A percentile compares a stretch with the other conserved stretches of the same genome.
Evolutionary conservation across 2,113 vertebrate species (phyloP).

Genomic region (Odocoileus hemionus): DNA sequence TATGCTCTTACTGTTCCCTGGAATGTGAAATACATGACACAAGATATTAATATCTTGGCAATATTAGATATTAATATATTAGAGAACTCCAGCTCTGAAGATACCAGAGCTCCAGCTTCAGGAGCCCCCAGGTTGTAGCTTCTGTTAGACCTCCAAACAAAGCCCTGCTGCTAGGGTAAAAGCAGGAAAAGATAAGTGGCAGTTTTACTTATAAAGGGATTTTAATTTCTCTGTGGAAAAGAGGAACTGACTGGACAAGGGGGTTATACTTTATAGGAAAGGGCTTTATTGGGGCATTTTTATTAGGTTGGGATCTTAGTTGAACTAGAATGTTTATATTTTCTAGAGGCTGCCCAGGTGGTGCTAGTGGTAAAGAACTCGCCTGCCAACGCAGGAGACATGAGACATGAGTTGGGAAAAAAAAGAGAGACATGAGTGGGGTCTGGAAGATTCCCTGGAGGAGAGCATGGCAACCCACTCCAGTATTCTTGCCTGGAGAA

Average conservation of each 20-base stretch:
- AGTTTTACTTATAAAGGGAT: neutral
- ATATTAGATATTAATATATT: neutral
- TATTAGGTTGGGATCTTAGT: neutral
- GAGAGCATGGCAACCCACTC: neutral
- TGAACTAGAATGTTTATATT: neutral
- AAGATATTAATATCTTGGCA: neutral
- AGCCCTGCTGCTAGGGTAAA: neutral
- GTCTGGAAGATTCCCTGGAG: neutral
- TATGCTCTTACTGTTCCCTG: neutral
- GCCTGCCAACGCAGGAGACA: neutral
- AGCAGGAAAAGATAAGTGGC: neutral
- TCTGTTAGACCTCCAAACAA: neutral
- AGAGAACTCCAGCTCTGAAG: neutral
- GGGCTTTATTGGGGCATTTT: neutral
- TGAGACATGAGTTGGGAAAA: neutral
- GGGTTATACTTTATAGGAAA: neutral
- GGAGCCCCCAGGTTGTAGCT: neutral
- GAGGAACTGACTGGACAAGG: neutral
- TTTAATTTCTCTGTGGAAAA: neutral
- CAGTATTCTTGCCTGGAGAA: neutral
- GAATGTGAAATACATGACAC: neutral
- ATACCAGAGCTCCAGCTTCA: neutral
- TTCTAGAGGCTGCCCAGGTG: neutral
- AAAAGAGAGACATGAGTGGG: neutral
- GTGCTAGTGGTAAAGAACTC: neutral